A percentile compares a stretch with the other conserved stretches of the same genome.
These are phyloP conservation scores for Rhinogobius similis DNA, from an alignment of 2,113 vertebrate species.

Conservation along the genomic window DNA sequence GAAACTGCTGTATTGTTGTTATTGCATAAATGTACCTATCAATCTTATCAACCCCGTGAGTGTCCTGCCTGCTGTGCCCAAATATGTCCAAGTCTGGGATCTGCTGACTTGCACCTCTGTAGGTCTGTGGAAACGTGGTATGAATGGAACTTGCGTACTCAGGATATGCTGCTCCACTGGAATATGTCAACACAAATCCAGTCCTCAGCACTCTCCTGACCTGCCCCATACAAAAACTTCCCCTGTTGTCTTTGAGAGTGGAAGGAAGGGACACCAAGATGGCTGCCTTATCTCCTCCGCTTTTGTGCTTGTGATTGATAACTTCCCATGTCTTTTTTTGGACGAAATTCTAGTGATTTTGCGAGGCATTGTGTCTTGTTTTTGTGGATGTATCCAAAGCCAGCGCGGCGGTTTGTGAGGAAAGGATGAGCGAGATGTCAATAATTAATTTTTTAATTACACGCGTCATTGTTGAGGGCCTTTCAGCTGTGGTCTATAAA, in stretches of 20 bases:
- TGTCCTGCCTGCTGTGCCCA: conserved; percentile 29
- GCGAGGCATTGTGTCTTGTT: not conserved
- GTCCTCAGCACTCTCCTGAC: conserved; percentile 60
- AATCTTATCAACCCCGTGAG: not conserved
- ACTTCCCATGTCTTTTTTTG: conserved; percentile 23
- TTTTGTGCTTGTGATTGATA: conserved; percentile 57
- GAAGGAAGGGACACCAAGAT: conserved; percentile 18
- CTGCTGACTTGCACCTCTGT: conserved; percentile 64
- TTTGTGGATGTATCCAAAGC: not conserved
- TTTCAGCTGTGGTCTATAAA: conserved; percentile 50
- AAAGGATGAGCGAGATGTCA: conserved; percentile 17
- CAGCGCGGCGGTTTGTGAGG: not conserved
- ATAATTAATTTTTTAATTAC: conserved; percentile 49
- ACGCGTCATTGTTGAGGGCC: conserved; percentile 33
- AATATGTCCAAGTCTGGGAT: conserved; percentile 48
- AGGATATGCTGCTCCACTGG: conserved; percentile 65
- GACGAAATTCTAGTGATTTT: not conserved
- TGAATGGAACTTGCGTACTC: conserved; percentile 75
- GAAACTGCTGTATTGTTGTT: not conserved
- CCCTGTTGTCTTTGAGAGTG: conserved; percentile 33
- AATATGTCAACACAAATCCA: conserved; percentile 63
- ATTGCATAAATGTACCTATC: conserved; percentile 23
- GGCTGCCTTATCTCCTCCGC: conserved; percentile 35
- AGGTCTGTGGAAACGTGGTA: conserved; percentile 62
- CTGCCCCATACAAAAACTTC: conserved; percentile 40